Base-by-base conservation (phyloP, 2,113 vertebrate genomes). In the Anoura caudifer region DNA sequence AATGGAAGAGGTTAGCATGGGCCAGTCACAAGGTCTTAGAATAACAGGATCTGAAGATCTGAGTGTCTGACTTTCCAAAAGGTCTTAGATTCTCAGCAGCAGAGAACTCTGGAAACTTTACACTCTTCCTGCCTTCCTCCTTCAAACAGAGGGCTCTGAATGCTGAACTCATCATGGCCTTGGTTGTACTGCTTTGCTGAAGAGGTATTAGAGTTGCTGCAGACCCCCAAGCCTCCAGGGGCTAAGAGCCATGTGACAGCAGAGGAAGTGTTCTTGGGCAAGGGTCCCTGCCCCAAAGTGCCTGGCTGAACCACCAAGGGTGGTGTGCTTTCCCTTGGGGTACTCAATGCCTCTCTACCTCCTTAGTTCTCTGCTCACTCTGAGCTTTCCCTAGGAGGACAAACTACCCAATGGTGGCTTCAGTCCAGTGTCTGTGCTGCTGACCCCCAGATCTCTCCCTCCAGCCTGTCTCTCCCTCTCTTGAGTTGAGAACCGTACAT, bases 41-140 rank as follows among this genome's bases (percentile, higher is more conserved):
- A 91, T 84, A 94, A 90, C 54, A 97, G 75, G 70, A 82, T 87
- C 84, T 73, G 54, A 82, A 92, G 85, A 87, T 45, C 33, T 28
- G 69, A 87, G 61, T 8, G 26, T 95, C 92, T 75, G 45, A 31
- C 93, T 92, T 45, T 65, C 90, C 38, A 16, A 85, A 92, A 86
- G 90, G 72, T 80, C 76, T 63, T 28, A 80, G 36, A 63, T 67
- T 54, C 63, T 47, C 4, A 69, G 77, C 50, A 22, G 22, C 43
- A 43, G 69, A 91, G 33, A 61, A 41, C 26, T 41, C 47, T 80
- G 59, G 80, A 73, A 92, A 80, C 41, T 75, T 70, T 24, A 61
- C 26, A 38, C 36, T 73, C 87, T 65, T 45, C 47, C 82, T 3
- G 14, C 24, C 59, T 96, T 15, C 80, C 45, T 82, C 16, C 16